A percentile compares a stretch with the other conserved stretches of the same genome.
Conservation (phyloP, 2,797 vertebrate genomes). For the Sebastes variabilis region DNA sequence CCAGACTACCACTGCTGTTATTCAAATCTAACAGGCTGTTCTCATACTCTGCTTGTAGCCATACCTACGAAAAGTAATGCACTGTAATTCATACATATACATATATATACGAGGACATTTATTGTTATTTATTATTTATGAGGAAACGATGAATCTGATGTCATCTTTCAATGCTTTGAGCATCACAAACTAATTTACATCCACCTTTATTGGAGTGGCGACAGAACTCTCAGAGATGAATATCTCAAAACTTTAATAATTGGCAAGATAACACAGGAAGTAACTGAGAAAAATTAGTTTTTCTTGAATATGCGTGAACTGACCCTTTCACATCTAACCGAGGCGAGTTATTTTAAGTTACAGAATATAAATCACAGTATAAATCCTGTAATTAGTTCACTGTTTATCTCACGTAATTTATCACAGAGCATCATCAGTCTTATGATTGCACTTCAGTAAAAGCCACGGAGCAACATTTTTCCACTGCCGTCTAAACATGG, state of each 20-base stretch:
- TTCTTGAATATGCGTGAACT: background rate
- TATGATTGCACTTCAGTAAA: slow-evolving; percentile 11
- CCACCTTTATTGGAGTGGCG: rapidly evolving
- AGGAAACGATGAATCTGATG: background rate
- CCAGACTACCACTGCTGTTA: background rate
- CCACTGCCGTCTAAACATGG: slow-evolving; percentile 42
- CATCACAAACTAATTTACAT: background rate
- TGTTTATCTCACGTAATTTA: slow-evolving; percentile 45
- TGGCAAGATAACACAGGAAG: background rate
- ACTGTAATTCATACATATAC: no score
- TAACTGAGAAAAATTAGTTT: background rate
- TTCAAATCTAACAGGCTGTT: no score
- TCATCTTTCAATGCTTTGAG: background rate
- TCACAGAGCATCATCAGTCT: slow-evolving; percentile 17
- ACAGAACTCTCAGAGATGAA: background rate
- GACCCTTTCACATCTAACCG: background rate
- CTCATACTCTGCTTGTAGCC: no score
- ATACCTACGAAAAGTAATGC: no score
- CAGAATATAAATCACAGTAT: slow-evolving; percentile 10
- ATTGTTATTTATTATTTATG: no score
- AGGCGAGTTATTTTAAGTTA: slow-evolving; percentile 21
- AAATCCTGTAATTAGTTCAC: slow-evolving; percentile 25
- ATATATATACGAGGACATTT: no score
- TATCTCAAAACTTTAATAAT: background rate
- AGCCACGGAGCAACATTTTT: slow-evolving; percentile 36